phyloP scores from a whole-genome alignment of 2,797 vertebrate species.

The Hirundo rustica region DNA sequence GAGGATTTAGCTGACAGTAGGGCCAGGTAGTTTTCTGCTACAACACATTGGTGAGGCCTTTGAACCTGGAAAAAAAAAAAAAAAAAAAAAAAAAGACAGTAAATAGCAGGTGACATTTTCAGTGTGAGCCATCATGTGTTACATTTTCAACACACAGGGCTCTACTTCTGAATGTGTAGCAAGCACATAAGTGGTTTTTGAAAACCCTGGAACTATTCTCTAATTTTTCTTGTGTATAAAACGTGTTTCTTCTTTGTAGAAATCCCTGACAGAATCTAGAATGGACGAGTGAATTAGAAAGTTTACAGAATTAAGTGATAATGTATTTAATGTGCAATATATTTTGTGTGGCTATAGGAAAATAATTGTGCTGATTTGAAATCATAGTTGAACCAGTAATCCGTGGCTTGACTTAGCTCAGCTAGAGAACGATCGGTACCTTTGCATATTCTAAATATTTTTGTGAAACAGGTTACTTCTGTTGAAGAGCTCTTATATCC shows the following conservation, averaged over 20 bases:
- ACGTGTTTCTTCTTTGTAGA: background rate
- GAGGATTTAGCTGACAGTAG: background rate
- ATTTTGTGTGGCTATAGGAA: background rate
- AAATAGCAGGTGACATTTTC: background rate
- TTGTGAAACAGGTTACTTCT: background rate
- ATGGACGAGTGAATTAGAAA: background rate
- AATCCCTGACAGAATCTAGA: background rate
- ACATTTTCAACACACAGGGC: background rate
- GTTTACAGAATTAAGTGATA: background rate
- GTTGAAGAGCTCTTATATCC: background rate
- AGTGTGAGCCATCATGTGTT: background rate
- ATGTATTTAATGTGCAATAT: background rate
- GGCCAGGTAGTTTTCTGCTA: background rate
- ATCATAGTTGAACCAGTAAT: background rate
- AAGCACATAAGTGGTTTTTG: background rate
- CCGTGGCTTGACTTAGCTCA: background rate
- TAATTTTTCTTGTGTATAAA: background rate
- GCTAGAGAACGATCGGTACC: background rate
- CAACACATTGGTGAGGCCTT: background rate
- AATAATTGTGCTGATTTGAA: background rate
- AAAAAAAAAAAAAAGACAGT: background rate
- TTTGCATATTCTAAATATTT: slow-evolving; percentile 35
- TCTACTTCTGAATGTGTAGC: background rate
- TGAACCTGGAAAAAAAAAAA: background rate
- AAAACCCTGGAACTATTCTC: background rate